A percentile compares a stretch with the other conserved stretches of the same genome.
Evolutionary conservation across 2,797 vertebrate genomes (phyloP).

Genomic region (Fratercula arctica): DNA sequence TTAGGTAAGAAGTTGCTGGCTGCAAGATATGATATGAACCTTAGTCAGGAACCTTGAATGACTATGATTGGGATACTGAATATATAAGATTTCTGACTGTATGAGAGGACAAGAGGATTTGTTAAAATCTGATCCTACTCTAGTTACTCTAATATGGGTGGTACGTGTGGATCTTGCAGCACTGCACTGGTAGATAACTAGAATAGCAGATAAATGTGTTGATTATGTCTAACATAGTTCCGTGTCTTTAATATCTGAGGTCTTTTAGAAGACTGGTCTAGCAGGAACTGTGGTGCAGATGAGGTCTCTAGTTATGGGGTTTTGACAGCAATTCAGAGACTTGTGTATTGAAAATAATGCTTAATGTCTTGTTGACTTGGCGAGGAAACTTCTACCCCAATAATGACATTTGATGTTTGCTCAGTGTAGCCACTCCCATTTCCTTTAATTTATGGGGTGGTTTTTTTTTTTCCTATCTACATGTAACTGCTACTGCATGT

Average conservation of each 20-base stretch:
- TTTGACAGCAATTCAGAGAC: not conserved
- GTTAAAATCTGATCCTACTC: not conserved
- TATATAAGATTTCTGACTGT: not conserved
- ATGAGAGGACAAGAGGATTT: not conserved
- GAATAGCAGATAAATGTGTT: not conserved
- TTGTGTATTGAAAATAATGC: not conserved
- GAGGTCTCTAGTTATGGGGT: not conserved
- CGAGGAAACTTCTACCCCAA: not conserved
- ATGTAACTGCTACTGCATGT: not conserved
- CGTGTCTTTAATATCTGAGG: not conserved
- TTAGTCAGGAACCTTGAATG: not conserved
- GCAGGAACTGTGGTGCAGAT: not conserved
- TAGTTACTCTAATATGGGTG: not conserved
- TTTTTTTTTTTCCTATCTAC: not conserved
- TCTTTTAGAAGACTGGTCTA: not conserved
- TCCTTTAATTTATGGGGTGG: not conserved
- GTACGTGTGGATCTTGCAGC: not conserved
- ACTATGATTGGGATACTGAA: not conserved
- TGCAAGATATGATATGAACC: not conserved
- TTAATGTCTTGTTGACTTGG: not conserved
- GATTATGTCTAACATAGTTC: not conserved
- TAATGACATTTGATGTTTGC: not conserved
- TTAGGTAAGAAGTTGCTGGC: not conserved
- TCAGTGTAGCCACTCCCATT: not conserved
- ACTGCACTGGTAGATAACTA: not conserved